Percentiles rank a stretch among this genome's conserved stretches.
phyloP scores from a whole-genome alignment of 2,797 vertebrate genomes.

The Amphiprion clarkii region DNA sequence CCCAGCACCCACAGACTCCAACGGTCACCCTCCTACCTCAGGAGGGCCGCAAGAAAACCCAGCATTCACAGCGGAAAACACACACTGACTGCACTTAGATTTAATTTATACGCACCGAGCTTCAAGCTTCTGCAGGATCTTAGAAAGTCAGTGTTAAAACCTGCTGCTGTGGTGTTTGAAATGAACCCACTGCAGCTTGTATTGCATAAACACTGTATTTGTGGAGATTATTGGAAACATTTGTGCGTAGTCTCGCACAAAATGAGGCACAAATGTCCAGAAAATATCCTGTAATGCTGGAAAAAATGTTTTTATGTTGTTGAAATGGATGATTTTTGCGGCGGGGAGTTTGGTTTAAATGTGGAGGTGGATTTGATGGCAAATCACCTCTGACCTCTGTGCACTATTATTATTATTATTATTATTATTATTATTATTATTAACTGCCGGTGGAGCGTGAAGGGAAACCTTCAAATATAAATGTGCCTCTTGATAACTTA shows the following conservation, averaged over 20 bases:
- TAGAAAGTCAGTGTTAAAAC: conserved; percentile 7
- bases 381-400: conserved; percentile 7
- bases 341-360: background rate
- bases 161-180: background rate
- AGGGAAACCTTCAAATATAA: conserved; percentile 21
- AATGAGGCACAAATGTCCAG: background rate
- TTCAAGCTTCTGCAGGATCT: background rate
- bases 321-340: conserved; percentile 5
- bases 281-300: background rate
- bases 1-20: conserved; percentile 19
- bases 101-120: background rate
- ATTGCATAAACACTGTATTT: background rate
- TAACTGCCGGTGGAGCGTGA: conserved; percentile 21
- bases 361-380: background rate
- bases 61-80: background rate
- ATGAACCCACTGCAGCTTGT: too few species aligned
- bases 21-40: conserved; percentile 20
- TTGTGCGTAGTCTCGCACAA: background rate
- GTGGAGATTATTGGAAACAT: background rate
- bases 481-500: conserved; percentile 37
- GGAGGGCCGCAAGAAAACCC: conserved; percentile 16
- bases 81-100: conserved; percentile 18
- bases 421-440: background rate
- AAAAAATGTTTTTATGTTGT: background rate
- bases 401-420: conserved; percentile 6